phyloP scores from a whole-genome alignment of 1,140 invertebrate species.

The Babylonia areolata region DNA sequence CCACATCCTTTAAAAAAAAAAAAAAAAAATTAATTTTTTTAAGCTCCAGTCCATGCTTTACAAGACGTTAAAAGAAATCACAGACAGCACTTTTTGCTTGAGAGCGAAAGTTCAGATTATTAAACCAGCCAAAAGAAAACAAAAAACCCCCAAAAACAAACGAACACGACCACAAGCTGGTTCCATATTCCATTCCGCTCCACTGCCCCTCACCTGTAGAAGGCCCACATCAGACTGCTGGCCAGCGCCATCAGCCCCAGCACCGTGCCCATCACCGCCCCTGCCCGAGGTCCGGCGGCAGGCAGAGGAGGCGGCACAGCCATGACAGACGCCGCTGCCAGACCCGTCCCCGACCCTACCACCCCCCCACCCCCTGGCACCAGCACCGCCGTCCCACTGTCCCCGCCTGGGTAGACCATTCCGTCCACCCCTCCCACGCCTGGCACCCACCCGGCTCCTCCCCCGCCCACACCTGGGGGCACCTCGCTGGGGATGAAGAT shows the following conservation, averaged over 20 bases:
- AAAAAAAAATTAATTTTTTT: too few relatives aligned
- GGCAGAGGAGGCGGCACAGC: constrained; percentile 36
- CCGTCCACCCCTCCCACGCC: constrained; percentile 25
- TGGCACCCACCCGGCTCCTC: constrained; percentile 39
- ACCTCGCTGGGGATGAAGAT: constrained; percentile 22
- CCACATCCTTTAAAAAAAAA: too few relatives aligned
- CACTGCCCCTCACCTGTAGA: constrained; percentile 55
- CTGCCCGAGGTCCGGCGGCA: constrained; percentile 54
- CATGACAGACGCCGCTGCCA: constrained; percentile 41
- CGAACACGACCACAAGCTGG: background rate
- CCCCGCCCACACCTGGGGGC: constrained; percentile 51
- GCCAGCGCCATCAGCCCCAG: constrained; percentile 64
- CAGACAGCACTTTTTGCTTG: too few relatives aligned
- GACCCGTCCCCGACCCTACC: background rate
- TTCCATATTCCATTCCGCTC: too few relatives aligned
- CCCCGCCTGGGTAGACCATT: constrained; percentile 33
- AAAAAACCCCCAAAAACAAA: background rate
- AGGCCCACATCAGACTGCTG: constrained; percentile 70
- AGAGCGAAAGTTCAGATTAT: too few relatives aligned
- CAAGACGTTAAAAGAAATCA: too few relatives aligned
- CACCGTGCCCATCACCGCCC: constrained; percentile 66
- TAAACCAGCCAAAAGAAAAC: background rate
- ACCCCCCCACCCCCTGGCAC: constrained; percentile 43
- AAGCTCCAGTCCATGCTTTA: too few relatives aligned
- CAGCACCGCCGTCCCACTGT: constrained; percentile 41